Conservation (phyloP, 2,113 vertebrate species). For the Lutjanus erythropterus region DNA sequence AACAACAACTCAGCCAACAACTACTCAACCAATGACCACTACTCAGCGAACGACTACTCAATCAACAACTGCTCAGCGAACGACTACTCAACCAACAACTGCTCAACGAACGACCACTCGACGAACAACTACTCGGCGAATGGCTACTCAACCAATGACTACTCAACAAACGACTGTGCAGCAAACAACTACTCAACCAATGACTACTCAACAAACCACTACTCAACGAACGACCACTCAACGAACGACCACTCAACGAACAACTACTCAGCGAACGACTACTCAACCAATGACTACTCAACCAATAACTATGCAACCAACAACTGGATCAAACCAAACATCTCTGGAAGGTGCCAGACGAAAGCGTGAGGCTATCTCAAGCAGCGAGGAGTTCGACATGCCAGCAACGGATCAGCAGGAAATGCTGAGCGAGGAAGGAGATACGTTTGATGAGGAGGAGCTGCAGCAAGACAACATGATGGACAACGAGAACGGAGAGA, state of each 20-base stretch:
- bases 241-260: accelerated
- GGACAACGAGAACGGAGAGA: neutral
- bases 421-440: too few relatives aligned
- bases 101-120: accelerated
- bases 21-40: accelerated
- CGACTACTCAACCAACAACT: neutral
- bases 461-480: neutral
- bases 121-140: neutral
- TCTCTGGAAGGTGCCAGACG: neutral
- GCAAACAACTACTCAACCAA: accelerated
- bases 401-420: too few relatives aligned
- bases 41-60: accelerated
- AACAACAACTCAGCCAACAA: too few relatives aligned
- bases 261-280: neutral
- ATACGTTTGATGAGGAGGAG: neutral
- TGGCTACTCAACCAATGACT: accelerated
- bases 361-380: neutral
- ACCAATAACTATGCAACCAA: neutral
- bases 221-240: accelerated
- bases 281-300: accelerated
- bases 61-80: neutral
- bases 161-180: accelerated
- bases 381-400: accelerated
- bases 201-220: accelerated
- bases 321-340: neutral